These are phyloP conservation scores for Cirrhinus mrigala DNA, from an alignment of 2,797 vertebrate genomes.

Conservation along the genomic window DNA sequence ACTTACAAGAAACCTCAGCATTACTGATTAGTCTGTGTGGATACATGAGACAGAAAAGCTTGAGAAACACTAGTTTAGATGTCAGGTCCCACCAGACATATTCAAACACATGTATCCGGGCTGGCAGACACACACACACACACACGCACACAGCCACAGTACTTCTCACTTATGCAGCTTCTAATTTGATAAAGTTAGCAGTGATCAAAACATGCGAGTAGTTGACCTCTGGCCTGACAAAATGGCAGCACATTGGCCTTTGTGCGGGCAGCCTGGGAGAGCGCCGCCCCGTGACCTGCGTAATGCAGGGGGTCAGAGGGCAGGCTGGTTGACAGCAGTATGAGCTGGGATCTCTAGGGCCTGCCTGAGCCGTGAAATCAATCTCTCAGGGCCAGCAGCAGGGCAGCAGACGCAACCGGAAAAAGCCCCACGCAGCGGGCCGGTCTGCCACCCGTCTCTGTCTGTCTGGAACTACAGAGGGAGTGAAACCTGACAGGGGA, in stretches of 20 bases:
- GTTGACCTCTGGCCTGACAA: slow-evolving; percentile 58
- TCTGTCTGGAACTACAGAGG: slow-evolving; percentile 55
- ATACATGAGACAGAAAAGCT: neutral
- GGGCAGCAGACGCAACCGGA: slow-evolving; percentile 61
- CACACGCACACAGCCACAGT: slow-evolving; percentile 9
- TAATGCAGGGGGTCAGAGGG: slow-evolving; percentile 64
- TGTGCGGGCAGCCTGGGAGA: slow-evolving; percentile 59
- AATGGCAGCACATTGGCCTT: slow-evolving; percentile 54
- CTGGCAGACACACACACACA: slow-evolving; percentile 66
- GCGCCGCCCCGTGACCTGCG: slow-evolving; percentile 57
- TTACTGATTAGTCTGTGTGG: neutral
- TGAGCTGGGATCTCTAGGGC: slow-evolving; percentile 76
- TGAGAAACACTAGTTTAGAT: slow-evolving; percentile 13
- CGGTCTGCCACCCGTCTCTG: slow-evolving; percentile 36
- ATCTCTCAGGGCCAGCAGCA: slow-evolving; percentile 69
- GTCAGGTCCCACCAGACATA: slow-evolving; percentile 51
- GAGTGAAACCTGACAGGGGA: slow-evolving; percentile 44
- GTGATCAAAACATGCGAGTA: slow-evolving; percentile 59
- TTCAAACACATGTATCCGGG: slow-evolving; percentile 65
- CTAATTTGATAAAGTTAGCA: slow-evolving; percentile 62
- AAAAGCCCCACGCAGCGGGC: slow-evolving; percentile 48
- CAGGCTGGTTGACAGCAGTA: slow-evolving; percentile 60
- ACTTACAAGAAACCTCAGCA: neutral
- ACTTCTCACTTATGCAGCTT: slow-evolving; percentile 52
- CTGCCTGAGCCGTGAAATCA: slow-evolving; percentile 78